These are phyloP conservation scores for Trinectes maculatus DNA, from an alignment of 2,113 vertebrate genomes.

Conservation along the genomic window DNA sequence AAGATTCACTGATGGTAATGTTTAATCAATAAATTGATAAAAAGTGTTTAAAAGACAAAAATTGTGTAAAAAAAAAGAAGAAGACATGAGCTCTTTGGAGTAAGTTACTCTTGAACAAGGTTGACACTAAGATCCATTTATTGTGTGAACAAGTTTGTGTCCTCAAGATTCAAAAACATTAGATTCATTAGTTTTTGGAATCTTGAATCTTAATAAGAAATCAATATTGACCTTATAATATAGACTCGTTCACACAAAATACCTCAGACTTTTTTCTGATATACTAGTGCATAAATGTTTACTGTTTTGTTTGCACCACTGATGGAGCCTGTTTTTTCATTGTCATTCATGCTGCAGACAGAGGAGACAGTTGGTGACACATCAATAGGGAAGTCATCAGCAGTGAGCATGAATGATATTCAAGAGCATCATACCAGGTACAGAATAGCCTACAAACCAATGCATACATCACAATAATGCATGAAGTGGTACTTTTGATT, in stretches of 20 bases:
- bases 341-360: slow-evolving; percentile 23
- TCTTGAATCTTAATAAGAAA: no score
- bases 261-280: no score
- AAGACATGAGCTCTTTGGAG: background rate
- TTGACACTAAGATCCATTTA: background rate
- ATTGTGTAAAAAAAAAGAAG: background rate
- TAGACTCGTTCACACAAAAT: background rate
- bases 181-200: no score
- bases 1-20: slow-evolving; percentile 22
- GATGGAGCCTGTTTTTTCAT: background rate
- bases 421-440: slow-evolving; percentile 61
- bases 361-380: slow-evolving; percentile 17
- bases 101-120: background rate
- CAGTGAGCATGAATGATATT: slow-evolving; percentile 19
- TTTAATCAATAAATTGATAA: no score
- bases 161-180: no score
- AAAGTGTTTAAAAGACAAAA: no score
- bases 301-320: background rate
- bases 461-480: background rate
- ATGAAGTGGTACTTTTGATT: no score
- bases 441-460: background rate
- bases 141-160: background rate
- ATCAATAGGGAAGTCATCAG: slow-evolving; percentile 25
- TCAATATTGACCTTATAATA: background rate
- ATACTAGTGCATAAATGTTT: no score